These are phyloP conservation scores for Tetraodon nigroviridis DNA, from an alignment of 2,113 vertebrate genomes.

Conservation along the genomic window DNA sequence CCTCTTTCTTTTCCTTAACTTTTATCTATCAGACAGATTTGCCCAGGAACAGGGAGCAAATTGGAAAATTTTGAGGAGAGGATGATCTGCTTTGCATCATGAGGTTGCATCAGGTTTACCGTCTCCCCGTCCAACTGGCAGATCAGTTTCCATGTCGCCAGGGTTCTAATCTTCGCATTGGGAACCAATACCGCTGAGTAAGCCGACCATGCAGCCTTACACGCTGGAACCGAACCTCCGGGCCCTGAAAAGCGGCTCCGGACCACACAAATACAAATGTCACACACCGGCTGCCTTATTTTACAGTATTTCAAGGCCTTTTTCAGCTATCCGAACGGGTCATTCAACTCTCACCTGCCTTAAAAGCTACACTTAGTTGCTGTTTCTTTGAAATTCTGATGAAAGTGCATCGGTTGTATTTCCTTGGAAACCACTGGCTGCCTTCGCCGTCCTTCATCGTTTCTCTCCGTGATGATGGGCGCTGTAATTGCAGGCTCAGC, in stretches of 20 bases:
- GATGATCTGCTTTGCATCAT: conserved; percentile 12
- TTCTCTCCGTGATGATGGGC: not conserved
- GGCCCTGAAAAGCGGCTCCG: conserved; percentile 11
- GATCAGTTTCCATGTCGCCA: conserved; percentile 45
- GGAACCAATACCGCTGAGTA: conserved; percentile 49
- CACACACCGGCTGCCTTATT: no score
- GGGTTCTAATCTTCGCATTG: conserved; percentile 41
- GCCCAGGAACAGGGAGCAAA: conserved; percentile 6
- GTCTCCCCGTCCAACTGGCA: conserved; percentile 1
- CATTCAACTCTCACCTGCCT: no score
- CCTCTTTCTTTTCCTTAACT: no score
- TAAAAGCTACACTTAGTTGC: no score
- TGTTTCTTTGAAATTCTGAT: no score
- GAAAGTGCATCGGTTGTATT: no score
- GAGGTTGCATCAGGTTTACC: conserved; percentile 23
- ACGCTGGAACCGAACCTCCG: conserved; percentile 19
- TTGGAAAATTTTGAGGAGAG: conserved; percentile 2
- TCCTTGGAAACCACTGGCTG: no score
- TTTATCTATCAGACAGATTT: conserved; percentile 33
- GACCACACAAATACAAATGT: conserved; percentile 7
- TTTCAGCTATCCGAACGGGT: no score
- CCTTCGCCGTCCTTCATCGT: no score
- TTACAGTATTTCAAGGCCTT: no score
- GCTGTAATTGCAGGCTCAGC: not conserved
- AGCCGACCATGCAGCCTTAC: conserved; percentile 42